Base-by-base conservation (phyloP, 2,797 vertebrate genomes). In the Hypotaenidia okinawae region DNA sequence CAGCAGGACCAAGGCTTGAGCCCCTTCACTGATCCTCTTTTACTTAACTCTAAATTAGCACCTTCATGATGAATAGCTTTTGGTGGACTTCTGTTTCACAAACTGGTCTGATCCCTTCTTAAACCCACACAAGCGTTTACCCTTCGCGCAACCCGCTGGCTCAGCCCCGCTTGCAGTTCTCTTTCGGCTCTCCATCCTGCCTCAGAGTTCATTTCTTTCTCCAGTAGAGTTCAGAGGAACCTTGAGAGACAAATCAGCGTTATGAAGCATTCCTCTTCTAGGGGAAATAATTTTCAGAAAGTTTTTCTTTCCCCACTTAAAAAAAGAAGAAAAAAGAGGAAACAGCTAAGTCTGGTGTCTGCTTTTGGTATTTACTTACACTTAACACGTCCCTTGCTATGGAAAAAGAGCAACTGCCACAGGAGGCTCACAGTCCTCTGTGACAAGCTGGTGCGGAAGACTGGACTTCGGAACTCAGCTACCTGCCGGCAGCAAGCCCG, bases 141-240 rank as follows among this genome's bases (percentile, higher is more conserved):
- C 59, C 84, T 92, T 78, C 11, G 2, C 30, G 41, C 39, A 80
- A 23, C 35, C 3, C 59, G 43, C 23, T 25, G 52, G 23, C 45
- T 91, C 79, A 76, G 87, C 70, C 6, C 37, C 1, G 3, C 68
- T 73, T 5, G 16, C 6, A 0, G 19, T 73, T 85, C 64, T 25
- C 43, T 87, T 92, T 49, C 61, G 5, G 1, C 64, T 89, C 78
- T 76, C 5, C 0, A 28, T 67, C 37, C 76, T 33, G 78, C 91
- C 89, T 93, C 43, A 1, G 91, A 89, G 73, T 64, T 91, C 45
- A 87, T 95, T 92, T 92, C 82, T 94, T 83, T 57, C 88, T 89
- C 83, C 67, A 84, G 74, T 14, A 23, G 2, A 2, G 64, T 93
- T 95, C 68, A 87, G 85, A 90, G 61, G 49, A 91, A 91, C 61